Evolutionary conservation across 2,888 invertebrate species (phyloP), one percentile per base, ranked within the genome.

Genomic region (Muscina levida): DNA sequence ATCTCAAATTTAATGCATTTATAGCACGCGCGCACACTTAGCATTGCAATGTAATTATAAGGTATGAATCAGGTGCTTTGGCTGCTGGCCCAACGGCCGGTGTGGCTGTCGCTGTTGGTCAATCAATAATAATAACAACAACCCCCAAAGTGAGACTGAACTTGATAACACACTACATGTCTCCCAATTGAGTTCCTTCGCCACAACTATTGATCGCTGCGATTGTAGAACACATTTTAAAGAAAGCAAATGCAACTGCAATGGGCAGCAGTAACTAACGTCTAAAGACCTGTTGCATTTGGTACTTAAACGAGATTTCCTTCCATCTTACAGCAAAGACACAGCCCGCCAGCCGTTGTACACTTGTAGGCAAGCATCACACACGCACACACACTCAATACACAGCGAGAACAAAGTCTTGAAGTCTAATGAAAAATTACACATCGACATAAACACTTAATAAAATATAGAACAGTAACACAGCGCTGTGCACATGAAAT

Each of bases 1-100:
- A n/a, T n/a, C n/a, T n/a, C n/a, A n/a, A n/a, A n/a, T n/a, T n/a
- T n/a, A n/a, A n/a, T n/a, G n/a, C n/a, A n/a, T n/a, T n/a, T n/a
- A n/a, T 42, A 82, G 79, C 78, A 77, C 78, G 79, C 78, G 78
- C 71, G 44, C 73, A 53, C 71, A 71, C 71, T 62, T 42, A 42
- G 39, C 42, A 62, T 82, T 79, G 77, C 66, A 71, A 56, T 79
- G 73, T 82, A 79, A 82, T 79, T 77, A 79, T 75, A 81, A 74
- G 74, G 74, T 81, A 22, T 13, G 62, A 1, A 42, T 42, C 62
- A 59, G 59, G 37, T 39, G 48, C 39, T 67, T 26, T 48, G 46
- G 26, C 67, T 46, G 22, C 66, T 46, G n/a, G n/a, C n/a, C n/a
- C n/a, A n/a, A n/a, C n/a, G n/a, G n/a, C n/a, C n/a, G n/a, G n/a